Conservation (phyloP, 2,113 vertebrate genomes). For the Rhegmatorhina hoffmannsi region DNA sequence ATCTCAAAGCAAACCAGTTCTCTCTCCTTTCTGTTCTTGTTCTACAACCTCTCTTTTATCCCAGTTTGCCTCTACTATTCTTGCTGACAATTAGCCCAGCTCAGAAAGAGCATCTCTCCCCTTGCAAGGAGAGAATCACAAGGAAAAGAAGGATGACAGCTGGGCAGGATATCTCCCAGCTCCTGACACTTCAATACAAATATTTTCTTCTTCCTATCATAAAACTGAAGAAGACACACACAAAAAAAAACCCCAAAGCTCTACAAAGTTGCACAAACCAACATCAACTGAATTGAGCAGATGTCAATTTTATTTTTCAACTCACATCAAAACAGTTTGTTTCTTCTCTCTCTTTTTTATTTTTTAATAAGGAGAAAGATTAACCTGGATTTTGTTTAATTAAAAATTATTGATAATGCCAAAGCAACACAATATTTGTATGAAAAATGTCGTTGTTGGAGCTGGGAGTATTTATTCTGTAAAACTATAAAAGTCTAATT, state of each 20-base stretch:
- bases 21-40: not conserved
- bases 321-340: not conserved
- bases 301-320: not conserved
- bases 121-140: not conserved
- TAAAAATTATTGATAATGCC: not conserved
- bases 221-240: not conserved
- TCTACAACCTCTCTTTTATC: not conserved
- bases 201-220: not conserved
- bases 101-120: not conserved
- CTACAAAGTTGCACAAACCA: not conserved
- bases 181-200: not conserved
- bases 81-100: not conserved
- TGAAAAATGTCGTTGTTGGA: not conserved
- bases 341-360: not conserved
- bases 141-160: not conserved
- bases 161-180: not conserved
- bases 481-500: not conserved
- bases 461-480: not conserved
- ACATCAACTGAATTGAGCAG: not conserved
- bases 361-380: not conserved
- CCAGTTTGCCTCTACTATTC: not conserved
- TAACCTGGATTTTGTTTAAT: not conserved
- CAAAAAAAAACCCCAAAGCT: not conserved
- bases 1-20: not conserved
- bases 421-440: not conserved